phyloP scores from a whole-genome alignment of 2,888 invertebrate species.

The Polylopha cassiicola region DNA sequence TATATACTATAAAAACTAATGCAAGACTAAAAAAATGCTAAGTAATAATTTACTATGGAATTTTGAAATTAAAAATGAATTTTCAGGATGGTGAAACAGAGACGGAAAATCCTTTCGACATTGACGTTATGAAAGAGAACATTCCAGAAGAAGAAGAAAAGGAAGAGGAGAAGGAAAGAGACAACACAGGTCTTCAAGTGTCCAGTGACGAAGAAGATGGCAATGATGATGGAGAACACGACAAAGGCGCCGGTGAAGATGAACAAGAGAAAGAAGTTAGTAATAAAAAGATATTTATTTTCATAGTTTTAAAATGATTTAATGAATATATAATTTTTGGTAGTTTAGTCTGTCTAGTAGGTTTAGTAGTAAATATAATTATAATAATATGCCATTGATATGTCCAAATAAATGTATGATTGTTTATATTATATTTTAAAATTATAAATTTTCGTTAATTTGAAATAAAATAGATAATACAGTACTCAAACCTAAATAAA shows the following conservation, averaged over 20 bases:
- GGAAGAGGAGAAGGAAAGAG: conserved; percentile 54
- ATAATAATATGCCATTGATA: no score
- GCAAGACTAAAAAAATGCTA: no score
- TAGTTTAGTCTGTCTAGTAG: no score
- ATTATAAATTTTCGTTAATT: no score
- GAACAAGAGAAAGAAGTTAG: conserved; percentile 35
- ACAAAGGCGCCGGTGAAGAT: no score
- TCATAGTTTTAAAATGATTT: neutral
- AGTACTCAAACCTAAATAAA: no score
- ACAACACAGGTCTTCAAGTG: conserved; percentile 65
- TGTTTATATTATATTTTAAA: no score
- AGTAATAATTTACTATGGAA: neutral
- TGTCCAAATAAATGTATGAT: no score
- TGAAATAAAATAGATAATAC: no score
- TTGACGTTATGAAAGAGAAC: conserved; percentile 85
- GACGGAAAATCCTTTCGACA: conserved; percentile 90
- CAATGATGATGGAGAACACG: conserved; percentile 45
- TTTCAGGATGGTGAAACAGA: conserved; percentile 73
- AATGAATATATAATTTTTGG: no score
- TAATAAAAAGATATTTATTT: neutral
- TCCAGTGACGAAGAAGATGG: conserved; percentile 67
- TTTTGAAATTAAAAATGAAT: neutral
- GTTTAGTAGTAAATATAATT: no score
- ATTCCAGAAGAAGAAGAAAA: conserved; percentile 53
- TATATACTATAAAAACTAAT: no score